Percentiles rank a stretch among this genome's conserved stretches.
These are phyloP conservation scores for Oophaga sylvatica DNA, from an alignment of 2,797 vertebrate species.

Conservation along the genomic window DNA sequence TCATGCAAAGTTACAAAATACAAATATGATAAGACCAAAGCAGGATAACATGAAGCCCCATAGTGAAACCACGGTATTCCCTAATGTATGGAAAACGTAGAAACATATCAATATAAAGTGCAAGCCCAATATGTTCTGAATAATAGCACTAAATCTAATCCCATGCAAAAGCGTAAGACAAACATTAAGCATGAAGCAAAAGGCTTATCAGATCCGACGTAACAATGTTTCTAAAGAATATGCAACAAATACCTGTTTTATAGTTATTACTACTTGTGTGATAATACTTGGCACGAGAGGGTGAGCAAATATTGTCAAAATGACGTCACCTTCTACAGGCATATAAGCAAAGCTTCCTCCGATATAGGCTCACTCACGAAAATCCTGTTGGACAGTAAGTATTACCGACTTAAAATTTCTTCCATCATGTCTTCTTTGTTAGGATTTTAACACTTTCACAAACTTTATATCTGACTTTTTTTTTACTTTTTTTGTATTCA, in stretches of 20 bases:
- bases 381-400: background rate
- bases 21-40: no score
- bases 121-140: background rate
- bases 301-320: background rate
- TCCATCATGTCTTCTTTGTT: background rate
- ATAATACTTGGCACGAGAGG: constrained; percentile 18
- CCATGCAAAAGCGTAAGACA: background rate
- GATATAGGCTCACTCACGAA: background rate
- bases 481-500: no score
- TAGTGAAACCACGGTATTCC: no score
- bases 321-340: background rate
- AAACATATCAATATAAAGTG: no score
- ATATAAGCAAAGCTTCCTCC: background rate
- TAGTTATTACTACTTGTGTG: background rate
- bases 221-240: background rate
- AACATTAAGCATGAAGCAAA: background rate
- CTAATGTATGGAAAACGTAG: no score
- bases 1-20: no score
- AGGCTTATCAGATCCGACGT: background rate
- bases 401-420: background rate
- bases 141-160: background rate
- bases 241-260: background rate
- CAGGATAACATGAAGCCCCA: no score
- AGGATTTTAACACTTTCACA: no score
- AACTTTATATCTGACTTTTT: no score